Evolutionary conservation across 2,113 vertebrate species (phyloP), one percentile per base, ranked within the genome.

Genomic region (Calonectris borealis): DNA sequence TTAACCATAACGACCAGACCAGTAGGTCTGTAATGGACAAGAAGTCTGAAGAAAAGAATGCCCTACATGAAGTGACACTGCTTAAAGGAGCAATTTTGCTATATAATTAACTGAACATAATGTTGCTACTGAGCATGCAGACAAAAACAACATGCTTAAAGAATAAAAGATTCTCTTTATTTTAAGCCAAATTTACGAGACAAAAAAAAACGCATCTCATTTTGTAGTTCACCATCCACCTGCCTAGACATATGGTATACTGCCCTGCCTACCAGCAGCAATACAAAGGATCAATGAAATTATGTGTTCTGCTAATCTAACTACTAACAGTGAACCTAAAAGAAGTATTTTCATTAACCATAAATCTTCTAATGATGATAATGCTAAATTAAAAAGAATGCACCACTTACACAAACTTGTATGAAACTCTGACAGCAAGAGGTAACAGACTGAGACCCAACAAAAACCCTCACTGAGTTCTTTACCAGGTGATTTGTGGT

Each of bases 311-410:
- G 68, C 79, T 77, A 95, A 88, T 70, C n/a, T 62, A 71, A n/a
- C 14, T 11, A 75, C 51, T 86, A 95, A 68, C 25, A 84, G 7
- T 86, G 54, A 95, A 20, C 34, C 49, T 72, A n/a, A 68, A 20
- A 90, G 29, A 96, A 84, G 13, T 69, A 62, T 93, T 58, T 80
- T 89, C 61, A 88, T 55, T 83, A 94, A 93, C 58, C 73, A 58
- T 62, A 96, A 95, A 84, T 71, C 78, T 96, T 97, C 94, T 51
- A 79, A 92, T 57, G 83, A 91, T 66, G 46, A 89, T 83, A 89
- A 65, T 65, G 48, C 81, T 65, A 49, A 88, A 69, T 20, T 64
- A 36, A 78, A 92, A 77, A 42, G 5, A 86, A 90, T 38, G 34
- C 16, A 49, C 38, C 60, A 25, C 76, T 93, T 94, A 73, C 40